Conservation (phyloP, 2,888 invertebrate species). For the Apodemia zela region DNA sequence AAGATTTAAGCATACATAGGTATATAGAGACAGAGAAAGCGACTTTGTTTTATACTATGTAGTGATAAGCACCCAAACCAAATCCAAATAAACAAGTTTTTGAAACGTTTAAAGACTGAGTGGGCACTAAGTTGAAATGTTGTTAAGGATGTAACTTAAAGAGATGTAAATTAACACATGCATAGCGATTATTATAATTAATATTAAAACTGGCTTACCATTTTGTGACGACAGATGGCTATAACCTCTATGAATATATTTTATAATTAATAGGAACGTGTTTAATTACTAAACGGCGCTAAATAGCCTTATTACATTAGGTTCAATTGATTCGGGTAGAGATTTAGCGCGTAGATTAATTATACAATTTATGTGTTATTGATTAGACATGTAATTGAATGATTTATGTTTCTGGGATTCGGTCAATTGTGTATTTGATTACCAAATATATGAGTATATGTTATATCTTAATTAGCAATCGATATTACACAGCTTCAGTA, state of each 20-base stretch:
- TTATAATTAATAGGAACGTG: neutral
- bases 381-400: conserved; percentile 6
- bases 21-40: too few relatives aligned
- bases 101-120: too few relatives aligned
- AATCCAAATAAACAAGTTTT: too few relatives aligned
- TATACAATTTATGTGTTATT: conserved; percentile 14
- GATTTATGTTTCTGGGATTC: conserved; percentile 7
- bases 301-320: conserved; percentile 15
- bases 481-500: too few relatives aligned
- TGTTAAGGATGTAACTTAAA: too few relatives aligned
- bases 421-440: neutral
- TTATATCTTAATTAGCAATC: too few relatives aligned
- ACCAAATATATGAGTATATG: neutral
- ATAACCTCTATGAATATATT: neutral
- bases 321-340: conserved; percentile 11
- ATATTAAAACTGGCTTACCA: neutral
- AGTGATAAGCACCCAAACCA: too few relatives aligned
- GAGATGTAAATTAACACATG: too few relatives aligned
- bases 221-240: neutral
- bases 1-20: too few relatives aligned
- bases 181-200: too few relatives aligned
- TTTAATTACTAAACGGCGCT: conserved; percentile 1
- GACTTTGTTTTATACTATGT: too few relatives aligned
- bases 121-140: too few relatives aligned
- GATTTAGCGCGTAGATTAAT: conserved; percentile 5